Evolutionary conservation across 2,888 invertebrate species (phyloP), one percentile per base, ranked within the genome.

Genomic region (Nomada fabriciana): DNA sequence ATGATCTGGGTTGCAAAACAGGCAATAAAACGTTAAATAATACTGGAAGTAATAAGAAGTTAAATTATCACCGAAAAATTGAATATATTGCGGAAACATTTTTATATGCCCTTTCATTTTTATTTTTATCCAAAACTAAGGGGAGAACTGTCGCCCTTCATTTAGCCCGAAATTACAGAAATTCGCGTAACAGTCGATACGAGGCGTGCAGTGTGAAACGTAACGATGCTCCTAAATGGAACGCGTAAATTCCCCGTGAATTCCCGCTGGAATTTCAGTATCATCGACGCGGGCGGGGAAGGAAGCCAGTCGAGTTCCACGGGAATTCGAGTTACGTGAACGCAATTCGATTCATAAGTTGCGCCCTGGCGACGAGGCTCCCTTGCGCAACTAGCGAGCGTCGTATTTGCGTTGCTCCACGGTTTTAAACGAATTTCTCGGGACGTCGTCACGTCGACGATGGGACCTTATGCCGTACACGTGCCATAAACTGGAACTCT

Each of bases 381-480:
- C 23, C 70, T 71, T 53, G 1, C 36, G 61, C 53, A 55, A 29
- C 43, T 61, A 36, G 42, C 11, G 60, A 50, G 36, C 61, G 55
- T 61, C 80, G 70, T 72, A 80, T 76, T 80, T 80, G 76, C 81
- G 72, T 42, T 25, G 43, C 13, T 18, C 20, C 23, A 7, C 20
- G 43, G 53, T 76, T 83, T 83, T 76, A 82, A 84, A 83, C 77
- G 83, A 84, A 84, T 84, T 83, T 83, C 83, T 63, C 65, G 42
- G 61, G 65, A 69, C 83, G 74, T 71, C 64, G 82, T 53, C 65
- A n/a, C 64, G 60, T 42, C 61, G 64, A 55, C 52, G 68, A 15
- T n/a, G 63, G 36, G 52, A 61, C 75, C 82, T 82, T 83, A 83
- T 83, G 83, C 83, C 42, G 72, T 72, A 79, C 83, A 83, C 83